A percentile compares a stretch with the other conserved stretches of the same genome.
These are phyloP conservation scores for Malacoraja senta DNA, from an alignment of 2,797 vertebrate species.

Conservation along the genomic window DNA sequence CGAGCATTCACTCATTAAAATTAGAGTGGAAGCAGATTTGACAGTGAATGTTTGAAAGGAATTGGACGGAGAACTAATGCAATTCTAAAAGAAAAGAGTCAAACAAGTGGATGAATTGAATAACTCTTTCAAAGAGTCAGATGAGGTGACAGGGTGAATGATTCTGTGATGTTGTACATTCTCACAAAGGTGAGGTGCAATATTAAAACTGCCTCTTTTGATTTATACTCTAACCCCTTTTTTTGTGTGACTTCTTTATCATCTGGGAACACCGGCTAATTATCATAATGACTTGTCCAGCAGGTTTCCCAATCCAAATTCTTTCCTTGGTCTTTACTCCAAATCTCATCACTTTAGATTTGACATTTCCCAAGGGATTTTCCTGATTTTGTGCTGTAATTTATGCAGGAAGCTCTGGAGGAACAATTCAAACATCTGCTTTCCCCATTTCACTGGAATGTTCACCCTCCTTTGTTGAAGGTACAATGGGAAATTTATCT, in stretches of 20 bases:
- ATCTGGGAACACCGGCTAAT: background rate
- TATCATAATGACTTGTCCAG: constrained; percentile 1
- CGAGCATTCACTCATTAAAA: background rate
- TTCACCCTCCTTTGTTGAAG: background rate
- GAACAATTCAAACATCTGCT: background rate
- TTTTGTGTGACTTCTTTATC: background rate
- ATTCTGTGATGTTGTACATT: background rate
- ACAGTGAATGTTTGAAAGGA: background rate
- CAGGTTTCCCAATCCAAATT: background rate
- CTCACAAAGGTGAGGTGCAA: background rate
- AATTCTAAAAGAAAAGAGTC: background rate
- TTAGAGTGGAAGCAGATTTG: background rate
- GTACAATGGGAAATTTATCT: background rate
- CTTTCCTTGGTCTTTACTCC: background rate
- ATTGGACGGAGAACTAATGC: background rate
- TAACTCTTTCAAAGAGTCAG: background rate
- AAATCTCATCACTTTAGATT: background rate
- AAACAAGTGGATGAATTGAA: background rate
- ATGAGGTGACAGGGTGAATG: background rate
- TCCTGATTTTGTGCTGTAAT: background rate
- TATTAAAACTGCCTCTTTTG: background rate
- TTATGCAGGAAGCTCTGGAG: background rate
- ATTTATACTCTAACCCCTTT: background rate
- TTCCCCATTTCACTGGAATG: background rate
- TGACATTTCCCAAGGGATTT: background rate